Percentiles rank a stretch among this genome's conserved stretches.
Evolutionary conservation across 2,888 invertebrate genomes (phyloP).

Genomic region (Drosophila koepferae): DNA sequence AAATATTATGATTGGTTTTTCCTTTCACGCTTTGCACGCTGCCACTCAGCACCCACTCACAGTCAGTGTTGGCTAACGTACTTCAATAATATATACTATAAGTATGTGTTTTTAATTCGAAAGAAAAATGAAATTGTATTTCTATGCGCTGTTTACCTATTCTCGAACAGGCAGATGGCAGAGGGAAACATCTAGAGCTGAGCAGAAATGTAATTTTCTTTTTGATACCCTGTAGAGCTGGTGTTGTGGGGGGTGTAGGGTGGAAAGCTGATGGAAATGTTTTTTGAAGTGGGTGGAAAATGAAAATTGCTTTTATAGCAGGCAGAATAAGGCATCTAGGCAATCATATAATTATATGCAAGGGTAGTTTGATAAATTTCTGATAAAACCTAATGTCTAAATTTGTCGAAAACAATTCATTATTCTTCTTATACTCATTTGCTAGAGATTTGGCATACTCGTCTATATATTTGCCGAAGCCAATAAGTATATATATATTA

Average conservation of each 20-base stretch:
- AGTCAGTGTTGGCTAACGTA: slow-evolving; percentile 9
- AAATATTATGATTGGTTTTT: slow-evolving; percentile 71
- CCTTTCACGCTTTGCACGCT: slow-evolving; percentile 11
- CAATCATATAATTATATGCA: not conserved
- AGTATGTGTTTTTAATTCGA: slow-evolving; percentile 1
- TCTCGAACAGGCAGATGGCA: slow-evolving; percentile 50
- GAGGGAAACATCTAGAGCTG: not conserved
- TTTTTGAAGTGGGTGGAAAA: not conserved
- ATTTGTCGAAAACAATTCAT: not conserved
- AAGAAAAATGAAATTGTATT: slow-evolving; percentile 63
- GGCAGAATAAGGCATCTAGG: not conserved
- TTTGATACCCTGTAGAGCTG: slow-evolving; percentile 2
- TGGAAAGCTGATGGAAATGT: slow-evolving; percentile 23
- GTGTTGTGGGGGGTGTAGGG: not conserved
- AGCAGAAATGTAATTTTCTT: slow-evolving; percentile 71
- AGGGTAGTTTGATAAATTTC: not conserved
- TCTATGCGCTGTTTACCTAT: slow-evolving; percentile 70
- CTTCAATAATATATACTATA: not conserved
- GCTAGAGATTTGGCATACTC: not conserved
- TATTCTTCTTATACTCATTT: not conserved
- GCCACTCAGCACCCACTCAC: not conserved
- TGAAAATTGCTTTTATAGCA: not conserved
- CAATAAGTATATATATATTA: no score
- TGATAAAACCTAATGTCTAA: not conserved
- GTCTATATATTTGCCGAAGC: no score